Evolutionary conservation across 2,888 invertebrate species (phyloP), one percentile per base, ranked within the genome.

Genomic region (Oscheius myriophilus): DNA sequence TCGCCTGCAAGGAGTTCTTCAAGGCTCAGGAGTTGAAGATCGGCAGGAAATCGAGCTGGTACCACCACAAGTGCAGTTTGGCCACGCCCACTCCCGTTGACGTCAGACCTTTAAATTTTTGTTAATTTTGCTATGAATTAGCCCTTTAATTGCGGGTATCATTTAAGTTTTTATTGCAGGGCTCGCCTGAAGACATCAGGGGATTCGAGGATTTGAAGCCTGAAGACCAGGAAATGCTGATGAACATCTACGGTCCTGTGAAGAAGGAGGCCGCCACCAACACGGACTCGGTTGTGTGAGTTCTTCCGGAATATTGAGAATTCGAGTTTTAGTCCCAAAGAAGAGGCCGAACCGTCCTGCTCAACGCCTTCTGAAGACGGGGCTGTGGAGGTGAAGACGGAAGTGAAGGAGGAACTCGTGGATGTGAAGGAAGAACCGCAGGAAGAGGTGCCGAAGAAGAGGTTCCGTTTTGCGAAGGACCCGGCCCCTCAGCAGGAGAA

Each of bases 31-130:
- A 73, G 23, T 66, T 77, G 4, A 79, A 81, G 45, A 43, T 76
- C 18, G 23, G 49, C 14, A 52, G 62, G 18, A 73, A 72, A 51
- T 62, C 73, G 14, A 64, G 67, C 4, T 71, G 58, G 46, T 64
- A 59, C 45, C 82, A 82, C 58, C 57, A 73, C n/a, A 65, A 63
- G 21, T 82, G 82, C 45, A 33, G 76, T 2, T 46, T 33, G 33
- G 33, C 9, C 33, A 33, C 33, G 4, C 33, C 33, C 33, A 33
- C 33, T 33, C 33, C 33, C 33, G 3, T 33, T 3, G 4, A 33
- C 4, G 33, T 33, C 3, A 33, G 3, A 33, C 9, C 33, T 33
- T 9, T 33, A 3, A 33, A 3, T 33, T 9, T 33, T 9, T 33
- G 4, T 33, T 9, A 6, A 3, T 33, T 9, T 33, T 9, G 3